Evolutionary conservation across 2,797 vertebrate species (phyloP).

Genomic region (Galaxias olidus): DNA sequence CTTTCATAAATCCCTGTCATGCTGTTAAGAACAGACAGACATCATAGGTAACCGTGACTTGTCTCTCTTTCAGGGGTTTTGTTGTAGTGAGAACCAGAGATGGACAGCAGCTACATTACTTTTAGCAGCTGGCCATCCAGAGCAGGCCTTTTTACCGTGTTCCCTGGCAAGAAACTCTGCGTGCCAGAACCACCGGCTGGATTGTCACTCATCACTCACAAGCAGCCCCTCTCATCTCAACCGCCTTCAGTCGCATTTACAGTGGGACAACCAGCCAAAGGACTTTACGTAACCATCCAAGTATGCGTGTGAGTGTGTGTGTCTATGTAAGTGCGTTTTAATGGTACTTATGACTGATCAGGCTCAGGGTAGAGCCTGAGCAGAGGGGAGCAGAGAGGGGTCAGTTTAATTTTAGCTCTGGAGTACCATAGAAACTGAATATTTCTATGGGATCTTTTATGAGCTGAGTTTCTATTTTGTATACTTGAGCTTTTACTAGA

Average conservation of each 20-base stretch:
- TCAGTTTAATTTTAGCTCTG: conserved; percentile 1
- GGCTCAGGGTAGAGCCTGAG: background rate
- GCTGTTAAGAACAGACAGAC: no score
- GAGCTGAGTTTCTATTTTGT: no score
- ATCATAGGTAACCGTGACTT: no score
- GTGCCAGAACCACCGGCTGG: conserved; percentile 3
- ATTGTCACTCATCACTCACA: background rate
- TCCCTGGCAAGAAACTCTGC: background rate
- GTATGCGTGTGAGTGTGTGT: background rate
- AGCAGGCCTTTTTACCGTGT: background rate
- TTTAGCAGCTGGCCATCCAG: background rate
- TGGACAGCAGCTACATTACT: no score
- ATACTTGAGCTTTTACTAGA: no score
- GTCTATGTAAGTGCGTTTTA: no score
- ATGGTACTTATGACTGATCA: background rate
- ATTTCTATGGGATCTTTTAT: no score
- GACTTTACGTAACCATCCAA: background rate
- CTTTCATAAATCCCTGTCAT: background rate
- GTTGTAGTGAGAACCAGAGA: no score
- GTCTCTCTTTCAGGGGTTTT: no score
- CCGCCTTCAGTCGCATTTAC: background rate
- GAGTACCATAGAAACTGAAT: no score
- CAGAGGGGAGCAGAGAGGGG: background rate
- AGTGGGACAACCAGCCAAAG: background rate
- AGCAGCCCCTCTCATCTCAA: background rate